phyloP scores from a whole-genome alignment of 2,113 vertebrate genomes.

The Lepisosteus osseus region DNA sequence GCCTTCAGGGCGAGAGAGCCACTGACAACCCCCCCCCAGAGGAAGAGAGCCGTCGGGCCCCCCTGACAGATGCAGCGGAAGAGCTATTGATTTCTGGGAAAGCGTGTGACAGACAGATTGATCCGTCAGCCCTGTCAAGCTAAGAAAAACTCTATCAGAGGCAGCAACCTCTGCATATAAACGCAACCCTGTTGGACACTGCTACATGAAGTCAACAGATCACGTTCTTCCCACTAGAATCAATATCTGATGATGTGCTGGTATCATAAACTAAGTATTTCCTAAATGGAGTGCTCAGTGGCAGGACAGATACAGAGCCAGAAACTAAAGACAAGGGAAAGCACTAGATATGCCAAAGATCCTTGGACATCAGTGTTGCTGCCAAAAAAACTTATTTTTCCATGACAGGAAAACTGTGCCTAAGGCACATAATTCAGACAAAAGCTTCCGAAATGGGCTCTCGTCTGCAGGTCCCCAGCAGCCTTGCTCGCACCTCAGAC shows the following conservation, averaged over 20 bases:
- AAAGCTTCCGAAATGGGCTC: neutral
- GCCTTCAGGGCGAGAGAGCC: neutral
- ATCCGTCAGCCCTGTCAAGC: conserved; percentile 8
- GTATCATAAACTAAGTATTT: no score
- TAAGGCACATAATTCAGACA: conserved; percentile 5
- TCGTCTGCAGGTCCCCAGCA: neutral
- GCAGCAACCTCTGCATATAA: neutral
- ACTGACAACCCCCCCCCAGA: neutral
- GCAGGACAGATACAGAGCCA: no score
- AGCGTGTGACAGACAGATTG: neutral
- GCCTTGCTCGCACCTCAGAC: no score
- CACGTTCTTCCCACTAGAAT: no score
- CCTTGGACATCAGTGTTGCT: neutral
- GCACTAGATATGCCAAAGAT: no score
- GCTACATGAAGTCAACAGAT: neutral
- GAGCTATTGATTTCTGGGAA: conserved; percentile 4
- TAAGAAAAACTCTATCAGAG: conserved; percentile 18
- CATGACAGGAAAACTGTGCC: neutral
- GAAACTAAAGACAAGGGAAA: no score
- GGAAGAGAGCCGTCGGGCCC: neutral
- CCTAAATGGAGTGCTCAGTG: no score
- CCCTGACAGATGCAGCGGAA: neutral
- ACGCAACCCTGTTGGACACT: neutral
- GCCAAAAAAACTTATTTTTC: neutral
- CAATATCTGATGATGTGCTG: neutral